Evolutionary conservation across 2,797 vertebrate species (phyloP).

Genomic region (Ambastaia sidthimunki): DNA sequence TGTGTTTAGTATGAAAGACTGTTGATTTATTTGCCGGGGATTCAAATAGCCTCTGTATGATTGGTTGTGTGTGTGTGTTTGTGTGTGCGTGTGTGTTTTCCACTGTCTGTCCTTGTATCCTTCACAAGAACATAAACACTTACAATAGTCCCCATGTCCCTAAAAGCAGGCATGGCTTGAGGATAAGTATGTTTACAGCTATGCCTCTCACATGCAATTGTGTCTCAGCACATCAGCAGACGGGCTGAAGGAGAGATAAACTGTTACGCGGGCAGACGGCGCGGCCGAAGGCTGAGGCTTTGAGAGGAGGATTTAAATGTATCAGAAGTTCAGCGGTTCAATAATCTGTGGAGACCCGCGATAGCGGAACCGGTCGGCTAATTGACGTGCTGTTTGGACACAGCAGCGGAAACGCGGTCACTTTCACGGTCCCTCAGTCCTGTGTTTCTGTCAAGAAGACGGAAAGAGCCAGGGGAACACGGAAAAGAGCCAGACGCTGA

Average conservation of each 20-base stretch:
- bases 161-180: conserved; percentile 32
- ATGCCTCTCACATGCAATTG: conserved; percentile 26
- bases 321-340: conserved; percentile 67
- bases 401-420: conserved; percentile 74
- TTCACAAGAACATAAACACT: conserved; percentile 34
- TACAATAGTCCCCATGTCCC: conserved; percentile 10
- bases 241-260: conserved; percentile 41
- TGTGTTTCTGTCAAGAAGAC: conserved; percentile 65
- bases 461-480: conserved; percentile 16
- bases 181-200: conserved; percentile 41
- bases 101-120: conserved; percentile 40
- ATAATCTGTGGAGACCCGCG: conserved; percentile 72
- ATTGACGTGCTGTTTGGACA: conserved; percentile 78
- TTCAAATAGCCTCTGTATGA: conserved; percentile 6
- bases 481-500: conserved; percentile 57
- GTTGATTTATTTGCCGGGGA: conserved; percentile 13
- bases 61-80: conserved; percentile 12
- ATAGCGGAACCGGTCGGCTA: conserved; percentile 72
- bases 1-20: conserved; percentile 57
- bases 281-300: conserved; percentile 3
- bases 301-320: conserved; percentile 44
- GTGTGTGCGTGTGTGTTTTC: conserved; percentile 4
- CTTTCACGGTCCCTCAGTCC: conserved; percentile 76
- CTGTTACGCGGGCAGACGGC: conserved; percentile 6
- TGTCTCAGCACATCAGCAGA: background rate